Base-by-base conservation (phyloP, 2,888 invertebrate species). In the Volucella zonaria region DNA sequence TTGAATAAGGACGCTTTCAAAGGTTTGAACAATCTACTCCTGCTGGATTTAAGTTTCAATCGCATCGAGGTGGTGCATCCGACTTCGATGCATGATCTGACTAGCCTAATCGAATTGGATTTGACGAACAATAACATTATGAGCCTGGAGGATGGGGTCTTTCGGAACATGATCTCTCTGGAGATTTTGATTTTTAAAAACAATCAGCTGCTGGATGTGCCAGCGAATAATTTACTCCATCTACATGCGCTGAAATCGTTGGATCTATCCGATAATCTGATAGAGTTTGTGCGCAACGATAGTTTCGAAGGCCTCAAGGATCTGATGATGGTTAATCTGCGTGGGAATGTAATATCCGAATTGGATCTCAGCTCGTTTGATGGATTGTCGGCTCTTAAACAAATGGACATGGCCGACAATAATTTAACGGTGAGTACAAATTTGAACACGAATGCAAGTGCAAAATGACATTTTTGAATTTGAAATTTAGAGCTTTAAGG, bases 341-440 rank as follows among this genome's bases (percentile, higher is more conserved):
- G 95, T 75, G 95, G 94, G 87, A 98, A 98, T 92, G 94, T 96
- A 66, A 95, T 98, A 88, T 93, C 94, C 75, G 94, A 93, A 83
- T 93, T 97, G 86, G 94, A 95, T 90, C 93, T 94, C 87, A 93
- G 94, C 86, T 95, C 96, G 61, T 95, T 97, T 88, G 95, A 95
- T 87, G 95, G 96, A 76, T 92, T 97, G 70, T 94, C 94, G 66
- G 94, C 95, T 59, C 91, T 98, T 59, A 94, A 95, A 82, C 93
- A 94, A 88, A 93, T 97, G 88, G 95, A 96, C 91, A 92, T 97
- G 86, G 95, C 96, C 87, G 95, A 96, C 90, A 97, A 97, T 92
- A 96, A 96, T 91, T 93, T 98, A 90, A 95, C 95, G 88, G 93
- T 93, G 58, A 93, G 90, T 90, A 56, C 18, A 3, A 11, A 31